Evolutionary conservation across 1,140 invertebrate genomes (phyloP).

Genomic region (Drosophila melanogaster): DNA sequence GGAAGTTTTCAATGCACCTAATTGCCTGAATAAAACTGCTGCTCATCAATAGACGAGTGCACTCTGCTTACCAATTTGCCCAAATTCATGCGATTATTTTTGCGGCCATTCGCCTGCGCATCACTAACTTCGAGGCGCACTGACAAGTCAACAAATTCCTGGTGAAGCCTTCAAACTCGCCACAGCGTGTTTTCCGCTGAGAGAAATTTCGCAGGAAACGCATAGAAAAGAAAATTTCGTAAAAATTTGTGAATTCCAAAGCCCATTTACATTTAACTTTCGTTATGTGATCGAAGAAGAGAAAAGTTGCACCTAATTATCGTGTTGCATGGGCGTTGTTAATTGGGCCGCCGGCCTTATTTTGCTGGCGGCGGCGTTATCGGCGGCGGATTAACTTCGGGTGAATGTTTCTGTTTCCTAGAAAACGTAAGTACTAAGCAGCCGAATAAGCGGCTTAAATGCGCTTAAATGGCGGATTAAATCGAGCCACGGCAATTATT

Average conservation of each 20-base stretch:
- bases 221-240: background rate
- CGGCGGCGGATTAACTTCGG: constrained; percentile 1
- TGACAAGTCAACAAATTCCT: background rate
- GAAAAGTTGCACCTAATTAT: background rate
- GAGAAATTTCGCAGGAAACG: background rate
- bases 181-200: background rate
- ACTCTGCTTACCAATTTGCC: no score
- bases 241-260: background rate
- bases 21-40: no score
- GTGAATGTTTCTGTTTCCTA: background rate
- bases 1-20: background rate
- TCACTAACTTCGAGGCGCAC: background rate
- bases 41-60: background rate
- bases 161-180: background rate
- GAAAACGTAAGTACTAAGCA: constrained; percentile 38
- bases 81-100: background rate
- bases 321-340: constrained; percentile 30
- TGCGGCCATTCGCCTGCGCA: background rate
- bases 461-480: constrained; percentile 25
- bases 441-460: background rate
- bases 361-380: constrained; percentile 45
- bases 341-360: constrained; percentile 28
- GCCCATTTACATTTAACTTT: background rate
- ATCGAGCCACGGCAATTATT: constrained; percentile 22
- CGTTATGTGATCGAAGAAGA: background rate